Conservation (phyloP, 2,113 vertebrate genomes). For the Austrofundulus limnaeus region DNA sequence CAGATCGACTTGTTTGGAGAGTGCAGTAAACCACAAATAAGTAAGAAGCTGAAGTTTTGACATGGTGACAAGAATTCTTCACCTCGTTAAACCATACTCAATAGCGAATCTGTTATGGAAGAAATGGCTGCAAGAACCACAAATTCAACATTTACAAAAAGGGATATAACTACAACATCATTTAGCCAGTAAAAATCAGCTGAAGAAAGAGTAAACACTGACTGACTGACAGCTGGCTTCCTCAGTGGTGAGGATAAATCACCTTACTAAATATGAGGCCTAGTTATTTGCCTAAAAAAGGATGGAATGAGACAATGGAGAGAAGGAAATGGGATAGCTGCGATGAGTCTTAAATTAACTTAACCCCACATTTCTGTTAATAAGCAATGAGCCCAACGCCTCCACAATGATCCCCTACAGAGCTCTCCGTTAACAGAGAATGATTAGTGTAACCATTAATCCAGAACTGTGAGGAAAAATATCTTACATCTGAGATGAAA, state of each 20-base stretch:
- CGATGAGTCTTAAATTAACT: slow-evolving; percentile 56
- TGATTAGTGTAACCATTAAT: slow-evolving; percentile 7
- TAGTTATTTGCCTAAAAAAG: slow-evolving; percentile 21
- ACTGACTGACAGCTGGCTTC: slow-evolving; percentile 36
- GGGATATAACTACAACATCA: neutral
- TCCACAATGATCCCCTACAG: slow-evolving; percentile 38
- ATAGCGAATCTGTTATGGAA: slow-evolving; percentile 11
- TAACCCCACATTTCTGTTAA: slow-evolving; percentile 55
- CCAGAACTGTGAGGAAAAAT: slow-evolving; percentile 18
- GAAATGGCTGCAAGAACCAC: neutral
- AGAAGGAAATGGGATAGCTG: slow-evolving; percentile 45
- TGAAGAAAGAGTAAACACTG: slow-evolving; percentile 9
- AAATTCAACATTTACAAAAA: neutral
- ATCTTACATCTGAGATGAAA: slow-evolving; percentile 7
- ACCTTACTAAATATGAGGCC: slow-evolving; percentile 1
- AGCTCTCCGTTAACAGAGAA: slow-evolving; percentile 23
- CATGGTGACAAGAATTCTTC: neutral
- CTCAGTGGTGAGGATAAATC: slow-evolving; percentile 17
- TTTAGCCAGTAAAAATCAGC: neutral
- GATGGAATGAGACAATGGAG: slow-evolving; percentile 44
- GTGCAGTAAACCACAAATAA: slow-evolving; percentile 26
- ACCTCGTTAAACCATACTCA: neutral
- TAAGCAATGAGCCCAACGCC: slow-evolving; percentile 58
- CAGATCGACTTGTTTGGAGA: slow-evolving; percentile 2
- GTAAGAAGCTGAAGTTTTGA: neutral